These are phyloP conservation scores for Premnoplex brunnescens DNA, from an alignment of 2,797 vertebrate species.

Conservation along the genomic window DNA sequence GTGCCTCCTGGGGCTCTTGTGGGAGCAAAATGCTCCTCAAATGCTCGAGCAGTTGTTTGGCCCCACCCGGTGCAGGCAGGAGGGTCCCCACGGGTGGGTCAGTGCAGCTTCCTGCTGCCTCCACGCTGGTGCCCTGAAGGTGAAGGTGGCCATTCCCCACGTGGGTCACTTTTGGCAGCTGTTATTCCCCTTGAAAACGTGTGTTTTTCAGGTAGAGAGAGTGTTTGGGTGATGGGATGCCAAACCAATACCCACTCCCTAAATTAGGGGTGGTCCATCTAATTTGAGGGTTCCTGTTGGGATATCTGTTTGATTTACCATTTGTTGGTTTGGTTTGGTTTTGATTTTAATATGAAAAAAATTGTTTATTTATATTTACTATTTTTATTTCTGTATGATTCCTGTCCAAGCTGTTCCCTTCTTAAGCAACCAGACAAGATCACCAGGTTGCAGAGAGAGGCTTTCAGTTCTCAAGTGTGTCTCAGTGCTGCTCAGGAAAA, in stretches of 20 bases:
- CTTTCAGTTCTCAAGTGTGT: not conserved
- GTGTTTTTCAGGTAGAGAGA: not conserved
- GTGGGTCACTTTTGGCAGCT: not conserved
- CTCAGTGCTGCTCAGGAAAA: not conserved
- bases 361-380: not conserved
- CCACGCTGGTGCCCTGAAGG: not conserved
- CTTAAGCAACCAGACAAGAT: not conserved
- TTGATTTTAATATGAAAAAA: not conserved
- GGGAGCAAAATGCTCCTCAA: not conserved
- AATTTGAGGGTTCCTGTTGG: not conserved
- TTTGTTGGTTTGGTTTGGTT: not conserved
- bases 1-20: rapidly evolving
- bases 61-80: not conserved
- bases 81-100: not conserved
- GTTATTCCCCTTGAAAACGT: not conserved
- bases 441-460: not conserved
- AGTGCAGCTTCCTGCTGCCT: not conserved
- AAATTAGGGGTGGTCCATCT: not conserved
- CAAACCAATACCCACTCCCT: too few relatives aligned
- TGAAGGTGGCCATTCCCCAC: not conserved
- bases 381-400: not conserved
- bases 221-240: not conserved
- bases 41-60: not conserved
- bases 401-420: not conserved
- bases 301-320: not conserved